Conservation (phyloP, 2,888 invertebrate species). For the Aelia acuminata region DNA sequence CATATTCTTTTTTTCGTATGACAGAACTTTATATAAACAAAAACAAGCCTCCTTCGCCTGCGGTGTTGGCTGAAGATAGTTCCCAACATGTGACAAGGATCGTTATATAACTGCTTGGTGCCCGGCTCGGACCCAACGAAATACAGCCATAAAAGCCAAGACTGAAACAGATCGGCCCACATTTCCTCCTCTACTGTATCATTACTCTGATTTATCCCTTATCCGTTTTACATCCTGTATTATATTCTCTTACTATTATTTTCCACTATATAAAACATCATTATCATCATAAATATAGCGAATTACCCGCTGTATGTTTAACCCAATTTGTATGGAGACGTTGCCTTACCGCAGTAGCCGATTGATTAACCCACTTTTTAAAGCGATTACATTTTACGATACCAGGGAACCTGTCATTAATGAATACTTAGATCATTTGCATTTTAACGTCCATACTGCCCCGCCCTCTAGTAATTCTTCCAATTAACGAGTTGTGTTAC, state of each 20-base stretch:
- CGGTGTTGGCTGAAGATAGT: background rate
- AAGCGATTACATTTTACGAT: slow-evolving; percentile 53
- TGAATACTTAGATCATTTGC: background rate
- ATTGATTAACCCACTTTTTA: background rate
- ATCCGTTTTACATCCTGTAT: background rate
- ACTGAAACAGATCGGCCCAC: slow-evolving; percentile 1
- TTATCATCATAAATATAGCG: background rate
- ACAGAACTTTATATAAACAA: no score
- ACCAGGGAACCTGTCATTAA: background rate
- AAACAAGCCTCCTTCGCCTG: no score
- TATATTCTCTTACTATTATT: background rate
- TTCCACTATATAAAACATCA: no score
- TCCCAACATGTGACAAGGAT: background rate
- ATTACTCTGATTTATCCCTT: slow-evolving; percentile 1
- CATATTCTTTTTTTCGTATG: no score
- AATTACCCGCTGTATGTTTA: slow-evolving; percentile 16
- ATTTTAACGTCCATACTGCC: background rate
- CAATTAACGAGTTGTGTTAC: background rate
- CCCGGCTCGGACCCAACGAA: background rate
- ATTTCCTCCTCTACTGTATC: slow-evolving; percentile 4
- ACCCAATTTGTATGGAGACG: background rate
- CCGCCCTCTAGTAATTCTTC: background rate
- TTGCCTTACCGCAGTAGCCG: background rate
- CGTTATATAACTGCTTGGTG: background rate
- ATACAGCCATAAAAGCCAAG: background rate